Conservation (phyloP, 2,113 vertebrate genomes). For the Leucopsar rothschildi region DNA sequence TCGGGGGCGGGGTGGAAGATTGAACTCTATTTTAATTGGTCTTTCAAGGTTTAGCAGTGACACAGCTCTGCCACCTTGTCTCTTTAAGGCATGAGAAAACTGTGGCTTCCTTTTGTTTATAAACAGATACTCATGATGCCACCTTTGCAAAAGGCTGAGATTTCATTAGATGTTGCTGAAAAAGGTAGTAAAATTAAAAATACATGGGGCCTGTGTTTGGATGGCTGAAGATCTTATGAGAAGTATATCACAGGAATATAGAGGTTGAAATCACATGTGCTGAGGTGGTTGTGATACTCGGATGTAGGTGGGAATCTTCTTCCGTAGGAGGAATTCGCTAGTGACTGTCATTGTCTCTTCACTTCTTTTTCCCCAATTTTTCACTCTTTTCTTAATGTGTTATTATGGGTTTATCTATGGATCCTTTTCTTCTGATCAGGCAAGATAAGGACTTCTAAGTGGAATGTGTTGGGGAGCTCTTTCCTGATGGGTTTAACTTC, state of each 20-base stretch:
- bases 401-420: background rate
- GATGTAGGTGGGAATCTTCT: background rate
- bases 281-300: background rate
- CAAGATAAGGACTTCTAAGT: background rate
- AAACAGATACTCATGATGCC: background rate
- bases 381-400: background rate
- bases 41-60: background rate
- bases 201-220: background rate
- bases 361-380: background rate
- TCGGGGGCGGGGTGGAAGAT: fast-evolving
- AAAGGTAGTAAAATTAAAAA: background rate
- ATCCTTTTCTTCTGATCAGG: background rate
- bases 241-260: background rate
- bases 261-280: background rate
- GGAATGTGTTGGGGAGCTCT: background rate
- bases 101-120: background rate
- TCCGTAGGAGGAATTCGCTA: background rate
- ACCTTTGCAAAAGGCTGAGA: background rate
- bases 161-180: background rate
- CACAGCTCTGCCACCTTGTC: background rate
- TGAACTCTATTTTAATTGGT: background rate
- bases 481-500: background rate
- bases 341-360: background rate
- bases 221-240: background rate
- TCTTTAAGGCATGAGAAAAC: background rate